phyloP scores from a whole-genome alignment of 1,140 invertebrate species.

The Zaprionus africanus region DNA sequence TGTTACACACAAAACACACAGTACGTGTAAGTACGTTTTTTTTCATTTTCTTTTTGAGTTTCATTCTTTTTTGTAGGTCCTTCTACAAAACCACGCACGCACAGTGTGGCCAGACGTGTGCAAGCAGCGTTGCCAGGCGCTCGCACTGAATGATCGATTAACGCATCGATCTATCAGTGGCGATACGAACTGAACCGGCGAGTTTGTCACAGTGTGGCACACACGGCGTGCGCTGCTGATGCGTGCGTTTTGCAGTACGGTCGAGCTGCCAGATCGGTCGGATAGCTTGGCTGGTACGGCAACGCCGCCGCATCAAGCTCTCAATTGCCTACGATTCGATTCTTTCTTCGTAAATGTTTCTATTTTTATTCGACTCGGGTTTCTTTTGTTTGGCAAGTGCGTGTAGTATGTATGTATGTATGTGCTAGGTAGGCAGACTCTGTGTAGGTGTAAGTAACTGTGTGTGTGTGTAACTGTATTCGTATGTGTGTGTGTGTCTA shows the following conservation, averaged over 20 bases:
- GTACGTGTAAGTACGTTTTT: constrained; percentile 64
- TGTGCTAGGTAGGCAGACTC: constrained; percentile 7
- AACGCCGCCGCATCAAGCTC: constrained; percentile 56
- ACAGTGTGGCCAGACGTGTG: constrained; percentile 42
- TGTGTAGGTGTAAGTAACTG: constrained; percentile 14
- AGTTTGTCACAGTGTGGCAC: background rate
- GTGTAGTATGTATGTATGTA: constrained; percentile 12
- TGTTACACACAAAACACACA: constrained; percentile 77
- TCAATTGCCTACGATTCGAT: constrained; percentile 55
- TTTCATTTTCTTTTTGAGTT: background rate
- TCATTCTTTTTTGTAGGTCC: constrained; percentile 44
- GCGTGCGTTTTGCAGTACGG: constrained; percentile 28
- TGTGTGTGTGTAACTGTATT: constrained; percentile 15
- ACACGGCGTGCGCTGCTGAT: constrained; percentile 25
- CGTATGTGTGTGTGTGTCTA: constrained; percentile 17
- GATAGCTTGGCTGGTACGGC: constrained; percentile 35
- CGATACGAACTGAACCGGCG: background rate
- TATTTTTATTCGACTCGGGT: constrained; percentile 72
- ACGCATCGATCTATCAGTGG: background rate
- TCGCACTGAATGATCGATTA: background rate
- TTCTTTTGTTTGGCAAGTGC: constrained; percentile 21
- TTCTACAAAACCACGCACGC: constrained; percentile 25
- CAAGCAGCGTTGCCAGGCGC: constrained; percentile 19
- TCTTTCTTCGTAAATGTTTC: constrained; percentile 82
- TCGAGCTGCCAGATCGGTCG: constrained; percentile 21